Evolutionary conservation across 2,888 invertebrate genomes (phyloP).

Genomic region (Drosophila buzzatii): DNA sequence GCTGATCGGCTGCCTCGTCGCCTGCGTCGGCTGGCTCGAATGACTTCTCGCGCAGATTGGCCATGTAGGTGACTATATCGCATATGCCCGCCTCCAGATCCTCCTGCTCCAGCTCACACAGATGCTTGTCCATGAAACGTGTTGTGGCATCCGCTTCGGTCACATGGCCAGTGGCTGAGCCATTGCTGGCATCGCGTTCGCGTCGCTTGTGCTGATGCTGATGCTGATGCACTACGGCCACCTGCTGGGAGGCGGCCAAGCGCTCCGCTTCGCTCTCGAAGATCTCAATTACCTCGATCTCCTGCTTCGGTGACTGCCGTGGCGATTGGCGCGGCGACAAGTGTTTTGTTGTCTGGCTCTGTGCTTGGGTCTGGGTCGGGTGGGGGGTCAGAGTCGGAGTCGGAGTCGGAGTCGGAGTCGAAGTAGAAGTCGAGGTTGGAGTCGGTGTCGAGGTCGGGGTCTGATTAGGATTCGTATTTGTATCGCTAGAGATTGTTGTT

Average conservation of each 20-base stretch:
- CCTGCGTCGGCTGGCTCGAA: slow-evolving; percentile 80
- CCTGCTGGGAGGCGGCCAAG: slow-evolving; percentile 79
- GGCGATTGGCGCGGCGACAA: slow-evolving; percentile 83
- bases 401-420: slow-evolving; percentile 4
- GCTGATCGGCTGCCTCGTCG: slow-evolving; percentile 77
- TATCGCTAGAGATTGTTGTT: slow-evolving; percentile 42
- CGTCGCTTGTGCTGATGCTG: slow-evolving; percentile 50
- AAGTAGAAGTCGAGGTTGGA: not conserved
- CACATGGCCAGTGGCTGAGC: slow-evolving; percentile 50
- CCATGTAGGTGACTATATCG: slow-evolving; percentile 85
- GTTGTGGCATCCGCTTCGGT: slow-evolving; percentile 65
- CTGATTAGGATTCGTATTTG: slow-evolving; percentile 2
- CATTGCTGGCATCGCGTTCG: slow-evolving; percentile 50
- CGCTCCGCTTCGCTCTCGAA: slow-evolving; percentile 83
- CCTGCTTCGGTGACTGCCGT: slow-evolving; percentile 83
- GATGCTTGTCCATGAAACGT: slow-evolving; percentile 85
- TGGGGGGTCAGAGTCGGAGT: slow-evolving; percentile 4
- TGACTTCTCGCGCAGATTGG: slow-evolving; percentile 84
- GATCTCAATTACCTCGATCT: slow-evolving; percentile 84
- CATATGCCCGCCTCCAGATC: slow-evolving; percentile 83
- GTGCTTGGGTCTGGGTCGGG: slow-evolving; percentile 18
- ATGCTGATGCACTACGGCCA: slow-evolving; percentile 83
- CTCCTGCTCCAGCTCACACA: slow-evolving; percentile 85
- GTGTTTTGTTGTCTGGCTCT: slow-evolving; percentile 33
- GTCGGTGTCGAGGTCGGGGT: not conserved